Base-by-base conservation (phyloP, 2,113 vertebrate genomes). In the Dolichotis patagonum region DNA sequence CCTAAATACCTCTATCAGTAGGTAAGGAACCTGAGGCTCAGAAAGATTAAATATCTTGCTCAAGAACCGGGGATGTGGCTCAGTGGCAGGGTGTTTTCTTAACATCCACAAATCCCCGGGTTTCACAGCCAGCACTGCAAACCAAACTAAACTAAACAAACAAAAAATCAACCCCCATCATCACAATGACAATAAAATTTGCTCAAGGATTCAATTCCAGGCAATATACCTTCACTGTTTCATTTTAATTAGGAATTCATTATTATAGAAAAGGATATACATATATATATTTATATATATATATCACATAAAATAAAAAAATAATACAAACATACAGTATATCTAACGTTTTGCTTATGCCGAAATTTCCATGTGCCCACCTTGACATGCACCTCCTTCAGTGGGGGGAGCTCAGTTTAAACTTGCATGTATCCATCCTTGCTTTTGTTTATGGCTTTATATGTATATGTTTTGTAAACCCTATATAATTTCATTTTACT, bases 41-140 rank as follows among this genome's bases (percentile, higher is more conserved):
- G 43, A 58, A 49, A 88, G 87, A 22, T 69, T 90, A 60, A 96
- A 73, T 78, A 69, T 85, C 32, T 92, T 80, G 83, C 17, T 63
- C 41, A 80, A 91, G 46, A 80, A 35, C 77, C 54, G 49, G 49
- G 30, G 77, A 46, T 54, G 8, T 54, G 9, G 49, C 19, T 80
- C 77, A 80, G 49, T 54, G 49, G 77, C 17, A 80, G 46, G 35
- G 30, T 22, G 30, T 4, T 80, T 54, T 8, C 17, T 49, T 35
- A 54, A 30, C 49, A 54, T 8, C 30, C 19, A 35, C 17, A 80
- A 54, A 30, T 35, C 30, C 8, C 46, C 35, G 77, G 77, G 30
- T 52, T 80, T 30, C 30, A 49, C 30, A 49, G 7, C 32, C 49
- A 80, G 77, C 49, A 54, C 49, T 54, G 77, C 46, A 80, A 35